Base-by-base conservation (phyloP, 1,140 invertebrate species). In the Ceratitis capitata region DNA sequence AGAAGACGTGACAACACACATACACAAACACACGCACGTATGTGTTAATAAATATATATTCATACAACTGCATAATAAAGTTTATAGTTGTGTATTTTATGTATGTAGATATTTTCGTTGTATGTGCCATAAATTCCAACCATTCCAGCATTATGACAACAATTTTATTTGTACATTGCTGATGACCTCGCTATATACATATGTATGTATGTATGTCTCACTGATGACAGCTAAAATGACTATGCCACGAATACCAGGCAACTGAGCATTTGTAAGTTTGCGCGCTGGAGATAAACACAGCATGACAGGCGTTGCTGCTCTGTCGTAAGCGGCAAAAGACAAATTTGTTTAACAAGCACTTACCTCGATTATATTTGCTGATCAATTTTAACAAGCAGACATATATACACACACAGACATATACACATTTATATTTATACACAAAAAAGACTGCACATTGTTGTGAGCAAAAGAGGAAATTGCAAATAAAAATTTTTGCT, bases 311-410 rank as follows among this genome's bases (percentile, higher is more conserved):
- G 32, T 3, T 16, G 39, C 39, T 6, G n/a, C 35, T 35, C 19
- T 42, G 42, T 16, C 69, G 39, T 19, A n/a, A 78, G 19, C 32
- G 39, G 16, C 42, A 47, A 45, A 78, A 45, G 23, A 47, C 69
- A 78, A 78, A 47, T 78, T 78, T 78, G 69, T 45, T 32, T 78
- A 78, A 47, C 69, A 78, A 78, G 69, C 69, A 78, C 69, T 78
- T 78, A 78, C 69, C 69, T 47, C 69, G 69, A 78, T 78, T 78
- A 78, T 78, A 78, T 78, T 78, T 78, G 45, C 69, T 78, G 39
- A 78, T 78, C 69, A 69, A 14, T 69, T 35, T 1, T 39, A 19
- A 10, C n/a, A n/a, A n/a, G n/a, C n/a, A n/a, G n/a, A n/a, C n/a
- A n/a, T 19, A 3, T 19, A 23, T 3, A 23, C 69, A 26, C 39